These are phyloP conservation scores for Vulpes ferrilata DNA, from an alignment of 2,113 vertebrate species.

Conservation along the genomic window DNA sequence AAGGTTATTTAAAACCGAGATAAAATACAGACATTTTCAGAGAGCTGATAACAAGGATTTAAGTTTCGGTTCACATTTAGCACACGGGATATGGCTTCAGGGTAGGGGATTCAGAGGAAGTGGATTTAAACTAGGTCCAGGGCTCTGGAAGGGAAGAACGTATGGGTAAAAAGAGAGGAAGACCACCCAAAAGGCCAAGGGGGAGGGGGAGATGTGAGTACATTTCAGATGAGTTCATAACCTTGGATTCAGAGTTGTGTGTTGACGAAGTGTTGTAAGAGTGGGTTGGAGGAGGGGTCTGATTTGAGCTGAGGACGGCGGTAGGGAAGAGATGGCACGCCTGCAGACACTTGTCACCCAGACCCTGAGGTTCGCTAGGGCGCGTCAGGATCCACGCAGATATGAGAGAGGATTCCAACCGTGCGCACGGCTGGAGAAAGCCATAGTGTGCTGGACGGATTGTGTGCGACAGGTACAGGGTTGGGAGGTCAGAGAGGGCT, in stretches of 20 bases:
- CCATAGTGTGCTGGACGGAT: too few relatives aligned
- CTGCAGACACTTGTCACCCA: background rate
- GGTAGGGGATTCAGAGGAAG: background rate
- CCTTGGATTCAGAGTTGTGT: background rate
- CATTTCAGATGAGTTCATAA: background rate
- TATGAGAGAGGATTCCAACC: background rate
- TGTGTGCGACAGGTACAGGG: background rate
- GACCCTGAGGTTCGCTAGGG: background rate
- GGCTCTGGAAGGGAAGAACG: background rate
- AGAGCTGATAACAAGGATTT: background rate
- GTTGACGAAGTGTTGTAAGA: background rate
- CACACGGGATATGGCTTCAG: background rate
- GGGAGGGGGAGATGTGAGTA: background rate
- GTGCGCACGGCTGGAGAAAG: background rate
- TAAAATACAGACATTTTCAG: background rate
- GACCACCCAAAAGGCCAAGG: background rate
- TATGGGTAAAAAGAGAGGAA: background rate
- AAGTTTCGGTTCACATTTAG: too few relatives aligned
- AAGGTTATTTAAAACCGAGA: background rate
- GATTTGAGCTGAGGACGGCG: too few relatives aligned
- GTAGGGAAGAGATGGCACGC: background rate
- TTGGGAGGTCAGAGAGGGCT: background rate
- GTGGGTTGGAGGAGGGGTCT: fast-evolving
- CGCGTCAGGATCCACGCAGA: background rate
- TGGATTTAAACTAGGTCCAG: too few relatives aligned